Conservation (phyloP, 1,140 invertebrate species). For the Pomacea maculata region DNA sequence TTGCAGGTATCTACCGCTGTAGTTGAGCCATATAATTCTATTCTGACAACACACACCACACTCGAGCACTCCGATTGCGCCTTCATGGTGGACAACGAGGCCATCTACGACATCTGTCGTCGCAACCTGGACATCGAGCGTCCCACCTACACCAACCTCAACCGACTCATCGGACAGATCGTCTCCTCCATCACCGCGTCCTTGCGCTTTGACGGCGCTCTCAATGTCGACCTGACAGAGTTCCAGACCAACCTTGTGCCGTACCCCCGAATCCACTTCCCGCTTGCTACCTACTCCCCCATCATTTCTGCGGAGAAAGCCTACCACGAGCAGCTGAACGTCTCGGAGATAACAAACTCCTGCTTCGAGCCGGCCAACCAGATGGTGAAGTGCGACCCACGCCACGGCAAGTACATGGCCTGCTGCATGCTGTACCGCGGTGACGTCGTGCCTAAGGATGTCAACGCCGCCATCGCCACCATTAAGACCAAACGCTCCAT, state of each 20-base stretch:
- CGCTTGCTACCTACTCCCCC: slow-evolving; percentile 17
- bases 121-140: slow-evolving; percentile 76
- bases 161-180: slow-evolving; percentile 63
- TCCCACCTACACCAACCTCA: slow-evolving; percentile 79
- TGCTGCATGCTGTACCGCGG: slow-evolving; percentile 65
- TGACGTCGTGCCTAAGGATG: slow-evolving; percentile 77
- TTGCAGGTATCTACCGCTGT: slow-evolving; percentile 50
- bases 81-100: slow-evolving; percentile 70
- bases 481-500: slow-evolving; percentile 81
- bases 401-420: slow-evolving; percentile 90
- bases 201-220: slow-evolving; percentile 75
- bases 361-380: slow-evolving; percentile 90
- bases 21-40: slow-evolving; percentile 57
- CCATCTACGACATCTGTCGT: slow-evolving; percentile 64
- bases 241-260: slow-evolving; percentile 24
- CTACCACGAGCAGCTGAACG: slow-evolving; percentile 64
- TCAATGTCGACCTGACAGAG: slow-evolving; percentile 71
- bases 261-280: slow-evolving; percentile 23
- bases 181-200: slow-evolving; percentile 72
- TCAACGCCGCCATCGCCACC: slow-evolving; percentile 84
- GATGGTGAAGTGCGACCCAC: slow-evolving; percentile 90
- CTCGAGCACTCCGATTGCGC: slow-evolving; percentile 62
- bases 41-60: slow-evolving; percentile 40
- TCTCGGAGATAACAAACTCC: slow-evolving; percentile 79
- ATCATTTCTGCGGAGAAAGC: slow-evolving; percentile 57